Conservation (phyloP, 1,140 invertebrate genomes). For the Zaprionus africanus region DNA sequence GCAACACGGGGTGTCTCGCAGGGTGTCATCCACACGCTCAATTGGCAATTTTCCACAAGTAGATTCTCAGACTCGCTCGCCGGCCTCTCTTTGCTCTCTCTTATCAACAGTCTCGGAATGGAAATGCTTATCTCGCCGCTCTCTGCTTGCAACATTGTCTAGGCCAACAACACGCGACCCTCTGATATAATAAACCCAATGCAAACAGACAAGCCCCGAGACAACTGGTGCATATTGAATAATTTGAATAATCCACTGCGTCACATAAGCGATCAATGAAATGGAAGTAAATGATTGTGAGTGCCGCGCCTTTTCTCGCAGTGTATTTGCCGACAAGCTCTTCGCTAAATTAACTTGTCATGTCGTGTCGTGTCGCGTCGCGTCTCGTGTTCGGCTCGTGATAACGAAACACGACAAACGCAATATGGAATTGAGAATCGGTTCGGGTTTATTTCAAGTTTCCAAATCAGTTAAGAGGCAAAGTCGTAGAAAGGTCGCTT, state of each 20-base stretch:
- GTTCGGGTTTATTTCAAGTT: not conserved
- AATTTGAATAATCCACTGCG: not conserved
- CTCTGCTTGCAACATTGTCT: slow-evolving; percentile 20
- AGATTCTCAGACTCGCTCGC: not conserved
- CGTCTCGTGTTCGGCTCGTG: slow-evolving; percentile 23
- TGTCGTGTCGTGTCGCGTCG: slow-evolving; percentile 8
- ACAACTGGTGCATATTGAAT: not conserved
- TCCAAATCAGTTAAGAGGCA: not conserved
- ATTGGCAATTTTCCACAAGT: slow-evolving; percentile 39
- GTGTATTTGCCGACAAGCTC: slow-evolving; percentile 4
- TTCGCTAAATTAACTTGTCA: slow-evolving; percentile 1
- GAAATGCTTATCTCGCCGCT: not conserved
- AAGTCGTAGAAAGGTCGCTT: not conserved
- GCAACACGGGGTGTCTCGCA: not conserved
- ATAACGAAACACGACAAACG: slow-evolving; percentile 18
- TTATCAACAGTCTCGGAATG: not conserved
- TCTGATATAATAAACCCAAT: slow-evolving; percentile 10
- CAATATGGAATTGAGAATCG: not conserved
- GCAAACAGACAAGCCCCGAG: slow-evolving; percentile 20
- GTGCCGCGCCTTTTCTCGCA: not conserved
- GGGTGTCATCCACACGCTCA: not conserved
- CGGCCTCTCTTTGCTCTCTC: not conserved
- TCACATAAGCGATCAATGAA: not conserved
- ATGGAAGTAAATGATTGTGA: not conserved
- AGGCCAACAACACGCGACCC: slow-evolving; percentile 24